These are phyloP conservation scores for Rhea americana DNA, from an alignment of 2,113 vertebrate species.

Conservation along the genomic window DNA sequence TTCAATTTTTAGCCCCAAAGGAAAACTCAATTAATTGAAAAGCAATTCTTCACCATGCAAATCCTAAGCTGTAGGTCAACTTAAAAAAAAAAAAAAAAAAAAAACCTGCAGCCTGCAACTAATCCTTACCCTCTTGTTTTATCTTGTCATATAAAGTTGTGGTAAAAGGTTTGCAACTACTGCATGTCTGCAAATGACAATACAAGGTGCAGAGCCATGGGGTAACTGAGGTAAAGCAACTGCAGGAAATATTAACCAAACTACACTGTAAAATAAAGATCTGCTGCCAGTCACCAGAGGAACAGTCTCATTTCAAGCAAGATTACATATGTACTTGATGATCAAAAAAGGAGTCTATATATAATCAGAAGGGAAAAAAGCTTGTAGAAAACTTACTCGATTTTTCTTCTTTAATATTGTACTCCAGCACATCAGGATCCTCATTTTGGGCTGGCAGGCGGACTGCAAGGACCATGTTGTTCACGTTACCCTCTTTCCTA, in stretches of 20 bases:
- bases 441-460: conserved; percentile 74
- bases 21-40: not conserved
- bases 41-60: not conserved
- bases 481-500: conserved; percentile 73
- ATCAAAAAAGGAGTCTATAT: not conserved
- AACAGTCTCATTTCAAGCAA: not conserved
- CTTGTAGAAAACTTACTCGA: conserved; percentile 76
- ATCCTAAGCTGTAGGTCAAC: not conserved
- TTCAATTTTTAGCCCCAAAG: not conserved
- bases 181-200: not conserved
- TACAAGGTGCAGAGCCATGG: not conserved
- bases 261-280: not conserved
- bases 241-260: conserved; percentile 34
- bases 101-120: not conserved
- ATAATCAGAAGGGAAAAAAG: not conserved
- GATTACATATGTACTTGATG: not conserved
- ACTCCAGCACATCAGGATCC: conserved; percentile 72
- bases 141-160: not conserved
- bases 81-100: conserved; percentile 31
- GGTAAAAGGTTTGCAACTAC: not conserved
- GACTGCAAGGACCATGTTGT: conserved; percentile 80
- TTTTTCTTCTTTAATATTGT: conserved; percentile 86
- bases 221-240: conserved; percentile 19
- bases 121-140: conserved; percentile 3
- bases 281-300: not conserved